Evolutionary conservation across 2,888 invertebrate species (phyloP), one percentile per base, ranked within the genome.

Genomic region (Pammene aurita): DNA sequence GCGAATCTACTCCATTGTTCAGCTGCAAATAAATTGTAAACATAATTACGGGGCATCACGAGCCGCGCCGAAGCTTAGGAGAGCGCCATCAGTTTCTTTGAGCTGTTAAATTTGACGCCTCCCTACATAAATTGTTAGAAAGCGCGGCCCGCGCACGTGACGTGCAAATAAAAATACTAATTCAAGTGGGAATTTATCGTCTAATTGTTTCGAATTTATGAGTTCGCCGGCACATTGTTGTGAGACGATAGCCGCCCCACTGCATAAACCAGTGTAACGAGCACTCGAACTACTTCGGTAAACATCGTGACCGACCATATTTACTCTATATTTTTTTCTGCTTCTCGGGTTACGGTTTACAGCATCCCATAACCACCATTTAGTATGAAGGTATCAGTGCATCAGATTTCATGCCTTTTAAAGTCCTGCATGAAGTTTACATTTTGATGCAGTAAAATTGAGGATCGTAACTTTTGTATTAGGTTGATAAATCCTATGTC

Each of bases 181-280:
- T 88, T 84, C 84, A 84, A 85, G 82, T 78, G 80, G 78, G 81
- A 83, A 88, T 88, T 89, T 89, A 89, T 88, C 79, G 84, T 85
- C 83, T 89, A 88, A 90, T 89, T 89, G 88, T 88, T 88, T 83
- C 77, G 79, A 83, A 88, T 89, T 89, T 89, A 89, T 84, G 87
- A 84, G 84, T 81, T 80, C 77, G 77, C 79, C 75, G 76, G 81
- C 77, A 82, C 84, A 87, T 86, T 87, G 87, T 86, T 87, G 83
- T 77, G 78, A 80, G 80, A 76, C 81, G 81, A 83, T 86, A 79
- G 83, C 79, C 81, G 82, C 77, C 75, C 77, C 75, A 76, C 75
- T 77, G 80, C 81, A 86, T 87, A 84, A 85, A 87, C 78, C 80
- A 84, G 77, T 77, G 78, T 85, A 87, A 84, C 83, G 82, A 86